Conservation (phyloP, 2,797 vertebrate genomes). For the Atherinosoma microstoma region DNA sequence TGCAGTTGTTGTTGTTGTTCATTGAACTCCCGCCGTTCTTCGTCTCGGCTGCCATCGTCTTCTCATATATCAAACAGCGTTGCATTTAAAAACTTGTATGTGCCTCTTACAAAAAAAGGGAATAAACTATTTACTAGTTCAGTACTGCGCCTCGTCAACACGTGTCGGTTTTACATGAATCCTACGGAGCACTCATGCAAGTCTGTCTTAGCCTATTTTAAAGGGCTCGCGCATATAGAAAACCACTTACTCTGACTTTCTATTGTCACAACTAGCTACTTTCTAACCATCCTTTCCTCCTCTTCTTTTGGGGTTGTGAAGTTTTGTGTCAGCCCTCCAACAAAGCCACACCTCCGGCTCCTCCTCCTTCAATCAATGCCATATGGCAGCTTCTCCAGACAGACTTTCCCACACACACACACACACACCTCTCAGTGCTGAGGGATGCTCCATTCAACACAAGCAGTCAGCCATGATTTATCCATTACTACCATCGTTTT, state of each 20-base stretch:
- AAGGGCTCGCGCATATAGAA: too few species aligned
- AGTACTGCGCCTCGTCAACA: not conserved
- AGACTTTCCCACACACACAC: not conserved
- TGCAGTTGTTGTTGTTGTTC: constrained; percentile 87
- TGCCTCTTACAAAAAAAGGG: constrained; percentile 2
- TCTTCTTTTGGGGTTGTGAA: not conserved
- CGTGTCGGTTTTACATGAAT: not conserved
- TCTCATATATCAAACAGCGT: constrained; percentile 91
- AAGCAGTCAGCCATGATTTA: not conserved
- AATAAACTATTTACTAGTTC: not conserved
- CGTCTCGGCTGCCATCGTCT: constrained; percentile 91
- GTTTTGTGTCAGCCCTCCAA: constrained; percentile 30
- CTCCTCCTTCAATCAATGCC: constrained; percentile 61
- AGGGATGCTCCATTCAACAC: not conserved
- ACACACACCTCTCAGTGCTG: constrained; percentile 21
- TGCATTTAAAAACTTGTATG: constrained; percentile 73
- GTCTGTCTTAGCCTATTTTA: not conserved
- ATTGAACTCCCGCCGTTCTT: constrained; percentile 90
- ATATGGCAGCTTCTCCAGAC: constrained; percentile 17
- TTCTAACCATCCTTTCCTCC: constrained; percentile 31
- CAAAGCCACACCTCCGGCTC: constrained; percentile 49
- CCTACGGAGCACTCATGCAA: constrained; percentile 29
- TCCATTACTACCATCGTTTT: too few species aligned
- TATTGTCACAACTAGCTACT: constrained; percentile 3
- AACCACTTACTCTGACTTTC: not conserved